phyloP scores from a whole-genome alignment of 1,140 invertebrate species.

The Cherax destructor region DNA sequence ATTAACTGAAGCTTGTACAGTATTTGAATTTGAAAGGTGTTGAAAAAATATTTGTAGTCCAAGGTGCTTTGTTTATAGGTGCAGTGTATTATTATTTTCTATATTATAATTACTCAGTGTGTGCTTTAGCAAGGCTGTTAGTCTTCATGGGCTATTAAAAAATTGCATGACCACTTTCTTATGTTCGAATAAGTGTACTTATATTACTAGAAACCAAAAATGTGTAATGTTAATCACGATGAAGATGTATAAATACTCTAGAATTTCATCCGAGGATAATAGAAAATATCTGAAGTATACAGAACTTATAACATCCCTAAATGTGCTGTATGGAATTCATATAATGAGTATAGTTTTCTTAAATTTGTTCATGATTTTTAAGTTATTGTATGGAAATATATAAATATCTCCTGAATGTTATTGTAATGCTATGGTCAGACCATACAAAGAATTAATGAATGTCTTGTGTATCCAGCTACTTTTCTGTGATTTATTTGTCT shows the following conservation, averaged over 20 bases:
- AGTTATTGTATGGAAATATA: slow-evolving; percentile 5
- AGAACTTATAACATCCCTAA: neutral
- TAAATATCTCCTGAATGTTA: neutral
- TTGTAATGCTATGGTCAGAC: neutral
- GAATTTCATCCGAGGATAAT: neutral
- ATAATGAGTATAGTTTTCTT: neutral
- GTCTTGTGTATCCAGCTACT: neutral
- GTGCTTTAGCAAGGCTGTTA: slow-evolving; percentile 3
- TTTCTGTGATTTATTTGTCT: neutral
- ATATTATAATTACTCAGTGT: neutral
- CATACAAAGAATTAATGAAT: neutral
- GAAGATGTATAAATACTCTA: slow-evolving; percentile 15
- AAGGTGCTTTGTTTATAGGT: neutral
- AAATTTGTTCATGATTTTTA: neutral
- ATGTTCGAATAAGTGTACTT: slow-evolving; percentile 35
- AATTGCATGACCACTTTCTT: slow-evolving; percentile 3
- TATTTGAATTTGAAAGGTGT: neutral
- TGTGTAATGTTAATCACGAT: slow-evolving; percentile 12
- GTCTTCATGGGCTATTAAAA: neutral
- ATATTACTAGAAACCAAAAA: slow-evolving; percentile 19
- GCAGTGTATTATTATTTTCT: neutral
- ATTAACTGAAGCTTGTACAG: neutral
- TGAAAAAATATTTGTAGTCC: neutral
- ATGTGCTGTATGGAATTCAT: neutral
- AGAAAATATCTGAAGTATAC: neutral